Base-by-base conservation (phyloP, 2,888 invertebrate genomes). In the Lymantria dispar region DNA sequence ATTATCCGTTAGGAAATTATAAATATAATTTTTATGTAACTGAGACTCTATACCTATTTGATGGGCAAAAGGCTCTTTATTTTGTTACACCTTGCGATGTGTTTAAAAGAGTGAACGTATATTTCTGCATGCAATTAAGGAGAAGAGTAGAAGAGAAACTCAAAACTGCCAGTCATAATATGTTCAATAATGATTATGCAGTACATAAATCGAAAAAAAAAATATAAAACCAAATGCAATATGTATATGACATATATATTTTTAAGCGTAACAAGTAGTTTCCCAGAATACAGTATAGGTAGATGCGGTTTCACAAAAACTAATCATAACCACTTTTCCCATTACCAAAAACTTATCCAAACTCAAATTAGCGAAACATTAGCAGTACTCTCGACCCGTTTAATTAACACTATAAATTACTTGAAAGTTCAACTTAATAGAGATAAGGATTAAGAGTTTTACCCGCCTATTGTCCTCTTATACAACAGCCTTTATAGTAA, bases 381-480 rank as follows among this genome's bases (percentile, higher is more conserved):
- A 50, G 13, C 47, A 45, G 30, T 39, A 36, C 47, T 43, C 31
- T 47, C 48, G 52, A 30, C 44, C 46, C 33, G 50, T 49, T 53
- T 62, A 65, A 66, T 65, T 43, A 68, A 58, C 60, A 53, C 56
- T 53, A 65, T 56, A 66, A 68, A 68, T 66, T 65, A 68, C 54
- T 52, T 45, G 41, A 50, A 65, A 62, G 56, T 68, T 64, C 52
- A 44, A 47, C 64, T 58, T 63, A 64, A 60, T 62, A 68, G 60
- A 64, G 60, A 54, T 56, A 53, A 15, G 60, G 71, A 70, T 77
- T 78, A 73, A 47, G 60, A 48, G 62, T 56, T 76, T 75, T 74
- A 72, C 66, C 66, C 56, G 55, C 68, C 67, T 70, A 76, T 75
- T 77, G 73, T 75, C 75, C 72, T 74, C 72, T 72, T 71, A 67